Conservation (phyloP, 2,113 vertebrate species). For the Phycodurus eques region DNA sequence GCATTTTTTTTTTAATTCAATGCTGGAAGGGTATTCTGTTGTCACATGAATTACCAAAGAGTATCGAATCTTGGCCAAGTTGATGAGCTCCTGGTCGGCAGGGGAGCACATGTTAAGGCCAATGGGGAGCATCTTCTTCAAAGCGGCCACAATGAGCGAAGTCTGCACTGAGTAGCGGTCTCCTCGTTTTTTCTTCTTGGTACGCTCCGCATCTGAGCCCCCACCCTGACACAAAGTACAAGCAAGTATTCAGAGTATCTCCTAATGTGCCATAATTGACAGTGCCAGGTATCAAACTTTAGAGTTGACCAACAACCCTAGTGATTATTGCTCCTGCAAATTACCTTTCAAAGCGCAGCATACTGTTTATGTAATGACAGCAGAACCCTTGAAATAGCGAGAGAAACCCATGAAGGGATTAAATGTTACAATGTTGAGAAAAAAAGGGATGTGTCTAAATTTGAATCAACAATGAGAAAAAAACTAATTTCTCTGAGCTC, state of each 20-base stretch:
- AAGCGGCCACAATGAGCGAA: slow-evolving; percentile 89
- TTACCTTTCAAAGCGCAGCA: slow-evolving; percentile 4
- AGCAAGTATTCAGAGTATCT: slow-evolving; percentile 48
- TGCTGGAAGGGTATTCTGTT: background rate
- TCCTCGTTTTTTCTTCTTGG: slow-evolving; percentile 87
- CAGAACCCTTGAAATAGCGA: slow-evolving; percentile 12
- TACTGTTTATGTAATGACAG: slow-evolving; percentile 5
- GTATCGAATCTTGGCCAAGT: slow-evolving; percentile 88
- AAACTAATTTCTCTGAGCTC: slow-evolving; percentile 49
- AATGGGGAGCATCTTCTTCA: slow-evolving; percentile 97
- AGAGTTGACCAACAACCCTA: background rate
- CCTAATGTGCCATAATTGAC: slow-evolving; percentile 6
- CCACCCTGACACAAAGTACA: slow-evolving; percentile 76
- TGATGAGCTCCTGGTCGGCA: slow-evolving; percentile 90
- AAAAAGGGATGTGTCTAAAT: slow-evolving; percentile 2
- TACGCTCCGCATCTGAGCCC: slow-evolving; percentile 88
- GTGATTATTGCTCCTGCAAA: slow-evolving; percentile 3
- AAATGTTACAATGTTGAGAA: slow-evolving; percentile 9
- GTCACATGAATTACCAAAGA: slow-evolving; percentile 78
- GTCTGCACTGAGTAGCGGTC: slow-evolving; percentile 94
- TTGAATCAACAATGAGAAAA: slow-evolving; percentile 1
- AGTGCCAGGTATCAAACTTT: slow-evolving; percentile 25
- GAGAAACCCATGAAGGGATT: slow-evolving; percentile 1
- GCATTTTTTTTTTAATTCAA: background rate
- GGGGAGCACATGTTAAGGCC: slow-evolving; percentile 98